phyloP scores from a whole-genome alignment of 2,113 vertebrate genomes.

The Catharus fuscescens region DNA sequence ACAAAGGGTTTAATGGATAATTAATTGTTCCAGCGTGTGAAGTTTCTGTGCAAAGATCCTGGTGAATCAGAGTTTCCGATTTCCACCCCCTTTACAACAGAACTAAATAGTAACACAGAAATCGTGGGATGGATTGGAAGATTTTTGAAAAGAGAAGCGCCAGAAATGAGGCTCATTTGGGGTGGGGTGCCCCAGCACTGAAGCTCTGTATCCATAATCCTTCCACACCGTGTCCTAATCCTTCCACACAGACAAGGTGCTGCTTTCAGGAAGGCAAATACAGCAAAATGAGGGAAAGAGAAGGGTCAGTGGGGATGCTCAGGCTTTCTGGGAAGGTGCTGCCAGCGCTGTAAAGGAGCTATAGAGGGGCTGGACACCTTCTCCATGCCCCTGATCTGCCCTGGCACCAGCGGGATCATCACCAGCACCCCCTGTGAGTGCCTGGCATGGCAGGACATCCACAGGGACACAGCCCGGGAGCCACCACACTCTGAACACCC shows the following conservation, averaged over 20 bases:
- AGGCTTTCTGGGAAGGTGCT: rapidly evolving
- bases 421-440: background rate
- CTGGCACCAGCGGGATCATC: rapidly evolving
- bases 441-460: background rate
- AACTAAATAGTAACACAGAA: constrained; percentile 16
- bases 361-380: rapidly evolving
- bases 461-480: background rate
- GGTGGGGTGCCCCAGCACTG: background rate
- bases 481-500: rapidly evolving
- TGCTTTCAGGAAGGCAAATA: background rate
- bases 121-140: background rate
- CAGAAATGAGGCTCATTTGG: background rate
- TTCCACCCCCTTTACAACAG: background rate
- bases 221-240: background rate
- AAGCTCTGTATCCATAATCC: constrained; percentile 23
- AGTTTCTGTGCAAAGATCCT: constrained; percentile 43
- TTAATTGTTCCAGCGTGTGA: constrained; percentile 67
- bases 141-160: background rate
- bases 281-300: background rate
- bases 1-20: constrained; percentile 69
- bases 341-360: rapidly evolving
- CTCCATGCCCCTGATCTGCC: rapidly evolving
- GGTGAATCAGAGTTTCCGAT: constrained; percentile 68
- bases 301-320: background rate
- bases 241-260: background rate